These are phyloP conservation scores for Gastracanthus pulcherrimus DNA, from an alignment of 2,888 invertebrate species.

Conservation along the genomic window DNA sequence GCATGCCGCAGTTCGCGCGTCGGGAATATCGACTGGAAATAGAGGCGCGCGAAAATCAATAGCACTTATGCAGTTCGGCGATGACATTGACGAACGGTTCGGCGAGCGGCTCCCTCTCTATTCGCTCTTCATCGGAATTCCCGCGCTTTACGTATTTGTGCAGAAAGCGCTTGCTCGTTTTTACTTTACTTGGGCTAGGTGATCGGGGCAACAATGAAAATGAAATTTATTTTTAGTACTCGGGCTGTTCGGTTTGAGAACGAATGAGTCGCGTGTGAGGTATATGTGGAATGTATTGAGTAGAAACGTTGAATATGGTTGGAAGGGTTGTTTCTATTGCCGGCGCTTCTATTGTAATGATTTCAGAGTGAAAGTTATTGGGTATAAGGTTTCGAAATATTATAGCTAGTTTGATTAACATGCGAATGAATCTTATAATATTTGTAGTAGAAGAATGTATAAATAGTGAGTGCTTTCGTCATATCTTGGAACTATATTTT, in stretches of 20 bases:
- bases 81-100: conserved; percentile 25
- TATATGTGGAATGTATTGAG: not conserved
- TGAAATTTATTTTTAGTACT: conserved; percentile 22
- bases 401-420: no score
- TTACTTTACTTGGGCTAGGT: not conserved
- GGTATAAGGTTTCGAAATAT: no score
- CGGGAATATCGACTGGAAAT: conserved; percentile 22
- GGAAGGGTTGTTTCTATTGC: no score
- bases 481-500: no score
- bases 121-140: no score
- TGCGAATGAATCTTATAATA: no score
- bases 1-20: not conserved
- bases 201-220: not conserved
- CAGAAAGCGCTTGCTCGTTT: not conserved
- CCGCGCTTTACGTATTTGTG: not conserved
- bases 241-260: not conserved
- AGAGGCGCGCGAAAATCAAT: conserved; percentile 31
- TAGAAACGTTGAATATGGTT: not conserved
- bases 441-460: no score
- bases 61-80: conserved; percentile 24
- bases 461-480: no score
- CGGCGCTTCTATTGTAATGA: no score
- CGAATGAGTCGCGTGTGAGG: not conserved
- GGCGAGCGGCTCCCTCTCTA: not conserved
- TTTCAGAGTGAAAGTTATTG: no score